Conservation (phyloP, 2,797 vertebrate genomes). For the Rhincodon typus region DNA sequence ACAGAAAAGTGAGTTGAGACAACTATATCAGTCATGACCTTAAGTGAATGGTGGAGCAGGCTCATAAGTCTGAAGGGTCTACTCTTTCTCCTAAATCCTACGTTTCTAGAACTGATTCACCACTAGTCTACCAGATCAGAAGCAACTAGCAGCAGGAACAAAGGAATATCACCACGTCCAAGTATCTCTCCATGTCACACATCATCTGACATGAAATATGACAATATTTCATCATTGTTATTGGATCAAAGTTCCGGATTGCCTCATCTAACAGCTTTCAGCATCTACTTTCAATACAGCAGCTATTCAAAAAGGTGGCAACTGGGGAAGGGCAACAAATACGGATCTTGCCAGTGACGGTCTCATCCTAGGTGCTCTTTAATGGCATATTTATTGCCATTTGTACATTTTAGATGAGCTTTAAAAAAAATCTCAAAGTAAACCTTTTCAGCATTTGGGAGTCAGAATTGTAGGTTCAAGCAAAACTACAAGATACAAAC, state of each 20-base stretch:
- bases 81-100: no score
- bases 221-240: neutral
- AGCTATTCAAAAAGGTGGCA: neutral
- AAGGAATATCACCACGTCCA: neutral
- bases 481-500: neutral
- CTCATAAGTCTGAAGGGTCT: no score
- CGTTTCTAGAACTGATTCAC: neutral
- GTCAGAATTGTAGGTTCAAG: neutral
- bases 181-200: neutral
- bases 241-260: neutral
- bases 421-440: neutral
- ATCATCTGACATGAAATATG: neutral
- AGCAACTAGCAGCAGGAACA: neutral
- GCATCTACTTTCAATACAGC: neutral
- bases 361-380: neutral
- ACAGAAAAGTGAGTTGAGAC: no score
- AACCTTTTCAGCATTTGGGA: neutral
- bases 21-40: no score
- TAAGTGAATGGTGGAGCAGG: no score
- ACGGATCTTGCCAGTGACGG: neutral
- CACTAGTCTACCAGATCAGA: neutral
- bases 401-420: neutral
- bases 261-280: neutral
- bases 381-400: neutral
- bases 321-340: neutral